These are phyloP conservation scores for Nymphicus hollandicus DNA, from an alignment of 2,113 vertebrate species.

Conservation along the genomic window DNA sequence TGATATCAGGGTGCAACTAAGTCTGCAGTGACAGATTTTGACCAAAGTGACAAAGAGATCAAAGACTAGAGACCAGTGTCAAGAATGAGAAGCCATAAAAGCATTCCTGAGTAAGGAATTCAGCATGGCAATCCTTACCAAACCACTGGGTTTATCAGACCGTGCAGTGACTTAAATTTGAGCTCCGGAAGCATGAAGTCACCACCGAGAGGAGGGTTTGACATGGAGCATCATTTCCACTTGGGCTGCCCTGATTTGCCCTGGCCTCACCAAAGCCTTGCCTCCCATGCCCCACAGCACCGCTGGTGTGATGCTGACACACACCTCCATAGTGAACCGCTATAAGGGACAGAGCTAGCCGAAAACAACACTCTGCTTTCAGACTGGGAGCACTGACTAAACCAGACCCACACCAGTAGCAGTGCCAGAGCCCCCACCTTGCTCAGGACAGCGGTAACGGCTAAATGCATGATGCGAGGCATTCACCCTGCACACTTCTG, in stretches of 20 bases:
- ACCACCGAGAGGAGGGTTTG: background rate
- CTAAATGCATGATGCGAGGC: accelerated
- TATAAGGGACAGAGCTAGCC: background rate
- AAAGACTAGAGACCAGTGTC: background rate
- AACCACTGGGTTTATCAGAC: background rate
- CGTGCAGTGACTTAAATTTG: background rate
- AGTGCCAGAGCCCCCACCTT: accelerated
- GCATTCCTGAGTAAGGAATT: background rate
- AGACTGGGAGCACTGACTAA: background rate
- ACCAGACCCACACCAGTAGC: background rate
- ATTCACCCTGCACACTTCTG: accelerated
- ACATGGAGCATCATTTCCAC: background rate
- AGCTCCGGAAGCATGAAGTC: background rate
- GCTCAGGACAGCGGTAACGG: background rate
- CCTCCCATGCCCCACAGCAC: background rate
- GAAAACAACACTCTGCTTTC: background rate
- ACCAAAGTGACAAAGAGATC: background rate
- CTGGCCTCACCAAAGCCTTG: background rate
- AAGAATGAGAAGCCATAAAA: background rate
- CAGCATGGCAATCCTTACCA: background rate
- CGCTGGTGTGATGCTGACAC: background rate
- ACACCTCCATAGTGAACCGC: background rate
- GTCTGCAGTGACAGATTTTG: background rate
- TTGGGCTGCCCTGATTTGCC: accelerated
- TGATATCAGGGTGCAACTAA: background rate